phyloP scores from a whole-genome alignment of 2,888 invertebrate genomes.

The Perdita meconis region DNA sequence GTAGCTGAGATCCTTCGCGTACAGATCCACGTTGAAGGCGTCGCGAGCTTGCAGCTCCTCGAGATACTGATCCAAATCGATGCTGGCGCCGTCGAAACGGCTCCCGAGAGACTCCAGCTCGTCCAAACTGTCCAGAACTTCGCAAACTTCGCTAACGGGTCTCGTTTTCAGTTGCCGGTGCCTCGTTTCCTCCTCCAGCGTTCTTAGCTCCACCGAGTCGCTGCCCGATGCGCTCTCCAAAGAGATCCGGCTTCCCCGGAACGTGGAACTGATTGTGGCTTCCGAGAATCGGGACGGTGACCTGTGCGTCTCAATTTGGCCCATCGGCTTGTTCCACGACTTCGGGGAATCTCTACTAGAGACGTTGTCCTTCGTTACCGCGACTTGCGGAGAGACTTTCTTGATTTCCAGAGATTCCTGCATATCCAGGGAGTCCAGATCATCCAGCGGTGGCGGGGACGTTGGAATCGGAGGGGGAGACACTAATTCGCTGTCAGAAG shows the following conservation, averaged over 20 bases:
- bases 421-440: slow-evolving; percentile 87
- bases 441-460: slow-evolving; percentile 90
- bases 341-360: slow-evolving; percentile 73
- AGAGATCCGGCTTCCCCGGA: slow-evolving; percentile 77
- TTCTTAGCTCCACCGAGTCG: slow-evolving; percentile 86
- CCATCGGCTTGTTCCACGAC: slow-evolving; percentile 75
- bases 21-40: slow-evolving; percentile 82
- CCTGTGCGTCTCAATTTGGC: slow-evolving; percentile 73
- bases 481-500: slow-evolving; percentile 92
- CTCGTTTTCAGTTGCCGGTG: slow-evolving; percentile 89
- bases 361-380: slow-evolving; percentile 76
- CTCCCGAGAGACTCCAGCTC: slow-evolving; percentile 88
- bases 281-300: slow-evolving; percentile 78
- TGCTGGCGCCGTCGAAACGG: slow-evolving; percentile 86
- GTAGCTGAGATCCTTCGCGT: slow-evolving; percentile 80
- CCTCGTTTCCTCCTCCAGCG: slow-evolving; percentile 85
- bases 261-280: slow-evolving; percentile 76
- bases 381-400: slow-evolving; percentile 82
- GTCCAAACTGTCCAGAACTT: slow-evolving; percentile 86
- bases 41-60: slow-evolving; percentile 87
- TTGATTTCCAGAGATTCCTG: slow-evolving; percentile 78
- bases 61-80: slow-evolving; percentile 89
- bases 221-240: slow-evolving; percentile 81
- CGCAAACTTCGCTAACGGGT: slow-evolving; percentile 88
- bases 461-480: slow-evolving; percentile 92